Evolutionary conservation across 2,797 vertebrate species (phyloP).

Genomic region (Pangasius macronema): DNA sequence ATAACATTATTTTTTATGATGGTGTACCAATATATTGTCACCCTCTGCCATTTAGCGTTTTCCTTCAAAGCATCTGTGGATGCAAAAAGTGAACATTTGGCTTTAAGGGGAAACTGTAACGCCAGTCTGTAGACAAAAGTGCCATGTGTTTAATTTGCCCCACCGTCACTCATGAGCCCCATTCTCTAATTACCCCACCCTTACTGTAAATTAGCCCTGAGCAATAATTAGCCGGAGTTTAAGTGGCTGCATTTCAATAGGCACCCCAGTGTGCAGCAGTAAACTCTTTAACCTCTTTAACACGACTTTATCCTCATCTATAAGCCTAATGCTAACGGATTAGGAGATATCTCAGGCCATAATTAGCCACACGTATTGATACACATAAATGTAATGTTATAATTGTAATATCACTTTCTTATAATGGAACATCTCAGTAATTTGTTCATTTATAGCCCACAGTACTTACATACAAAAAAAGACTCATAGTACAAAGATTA

Average conservation of each 20-base stretch:
- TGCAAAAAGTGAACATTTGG: background rate
- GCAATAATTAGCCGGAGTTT: conserved; percentile 69
- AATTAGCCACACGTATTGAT: conserved; percentile 37
- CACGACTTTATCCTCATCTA: conserved; percentile 47
- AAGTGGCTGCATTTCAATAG: conserved; percentile 60
- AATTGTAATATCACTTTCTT: background rate
- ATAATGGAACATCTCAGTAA: background rate
- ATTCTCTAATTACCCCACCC: conserved; percentile 71
- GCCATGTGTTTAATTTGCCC: conserved; percentile 43
- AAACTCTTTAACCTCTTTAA: conserved; percentile 58
- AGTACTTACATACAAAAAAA: background rate
- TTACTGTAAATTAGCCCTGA: conserved; percentile 72
- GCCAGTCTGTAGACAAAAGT: conserved; percentile 12
- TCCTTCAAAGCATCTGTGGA: background rate
- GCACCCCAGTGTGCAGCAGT: conserved; percentile 56
- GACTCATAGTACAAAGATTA: background rate
- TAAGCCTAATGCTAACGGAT: conserved; percentile 36
- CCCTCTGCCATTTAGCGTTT: background rate
- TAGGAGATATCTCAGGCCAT: conserved; percentile 29
- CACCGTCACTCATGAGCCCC: conserved; percentile 57
- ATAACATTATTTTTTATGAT: background rate
- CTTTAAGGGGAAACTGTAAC: background rate
- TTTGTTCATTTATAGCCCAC: background rate
- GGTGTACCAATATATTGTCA: background rate
- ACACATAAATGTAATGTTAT: background rate